phyloP scores from a whole-genome alignment of 2,888 invertebrate species.

The Thera obeliscata region DNA sequence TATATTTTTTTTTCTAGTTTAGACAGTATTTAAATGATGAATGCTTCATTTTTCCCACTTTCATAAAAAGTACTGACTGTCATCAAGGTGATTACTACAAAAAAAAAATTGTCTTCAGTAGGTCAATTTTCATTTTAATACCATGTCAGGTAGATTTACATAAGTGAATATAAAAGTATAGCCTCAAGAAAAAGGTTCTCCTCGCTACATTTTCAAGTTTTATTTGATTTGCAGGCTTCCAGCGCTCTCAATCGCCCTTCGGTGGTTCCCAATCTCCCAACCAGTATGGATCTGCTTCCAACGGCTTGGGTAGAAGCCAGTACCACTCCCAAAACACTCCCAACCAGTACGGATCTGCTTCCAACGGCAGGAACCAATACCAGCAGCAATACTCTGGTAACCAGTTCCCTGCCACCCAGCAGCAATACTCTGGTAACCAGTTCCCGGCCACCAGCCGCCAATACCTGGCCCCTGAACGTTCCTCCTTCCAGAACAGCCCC shows the following conservation, averaged over 20 bases:
- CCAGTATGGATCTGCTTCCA: constrained; percentile 49
- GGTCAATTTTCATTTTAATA: too few relatives aligned
- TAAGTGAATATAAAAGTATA: too few relatives aligned
- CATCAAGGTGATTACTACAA: too few relatives aligned
- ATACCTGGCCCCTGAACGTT: neutral
- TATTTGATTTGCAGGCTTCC: constrained; percentile 42
- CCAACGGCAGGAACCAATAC: constrained; percentile 37
- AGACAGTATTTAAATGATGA: too few relatives aligned
- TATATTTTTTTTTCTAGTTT: too few relatives aligned
- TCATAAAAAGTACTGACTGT: too few relatives aligned
- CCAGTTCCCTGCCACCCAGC: constrained; percentile 57
- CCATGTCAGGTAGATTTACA: too few relatives aligned
- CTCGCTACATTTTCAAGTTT: too few relatives aligned
- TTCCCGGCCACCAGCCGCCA: neutral
- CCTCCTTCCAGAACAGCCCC: constrained; percentile 48
- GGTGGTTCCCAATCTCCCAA: constrained; percentile 44
- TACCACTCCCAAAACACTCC: constrained; percentile 44
- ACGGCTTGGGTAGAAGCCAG: constrained; percentile 32
- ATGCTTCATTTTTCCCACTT: too few relatives aligned
- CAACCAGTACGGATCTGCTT: constrained; percentile 50
- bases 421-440: constrained; percentile 43
- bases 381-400: constrained; percentile 34
- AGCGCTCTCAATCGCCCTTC: constrained; percentile 32
- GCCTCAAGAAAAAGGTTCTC: too few relatives aligned
- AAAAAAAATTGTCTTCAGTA: too few relatives aligned